Evolutionary conservation across 2,113 vertebrate species (phyloP).

Genomic region (Zapornia atra): DNA sequence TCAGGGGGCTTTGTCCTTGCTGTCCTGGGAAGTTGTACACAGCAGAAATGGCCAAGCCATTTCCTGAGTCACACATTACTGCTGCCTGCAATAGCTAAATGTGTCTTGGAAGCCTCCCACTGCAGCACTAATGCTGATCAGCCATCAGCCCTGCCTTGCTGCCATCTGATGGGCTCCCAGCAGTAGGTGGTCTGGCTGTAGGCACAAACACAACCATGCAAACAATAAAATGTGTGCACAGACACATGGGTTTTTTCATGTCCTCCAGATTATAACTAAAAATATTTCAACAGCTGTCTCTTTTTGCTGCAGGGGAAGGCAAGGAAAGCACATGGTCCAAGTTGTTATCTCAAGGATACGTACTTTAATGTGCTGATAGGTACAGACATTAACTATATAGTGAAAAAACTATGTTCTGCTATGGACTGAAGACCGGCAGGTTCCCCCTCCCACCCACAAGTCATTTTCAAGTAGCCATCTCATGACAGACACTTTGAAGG

Average conservation of each 20-base stretch:
- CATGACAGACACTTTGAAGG: not conserved
- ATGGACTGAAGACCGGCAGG: not conserved
- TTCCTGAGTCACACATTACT: not conserved
- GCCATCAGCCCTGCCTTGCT: not conserved
- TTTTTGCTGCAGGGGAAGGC: not conserved
- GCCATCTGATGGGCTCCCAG: not conserved
- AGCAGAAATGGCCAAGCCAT: not conserved
- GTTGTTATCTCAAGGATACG: not conserved
- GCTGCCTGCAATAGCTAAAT: not conserved
- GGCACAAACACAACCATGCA: not conserved
- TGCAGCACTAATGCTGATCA: not conserved
- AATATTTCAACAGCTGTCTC: constrained; percentile 18
- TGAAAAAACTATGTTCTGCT: not conserved
- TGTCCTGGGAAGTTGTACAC: not conserved
- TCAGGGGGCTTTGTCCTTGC: not conserved
- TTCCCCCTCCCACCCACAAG: not conserved
- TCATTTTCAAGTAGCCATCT: not conserved
- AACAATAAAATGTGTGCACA: not conserved
- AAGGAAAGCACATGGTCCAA: not conserved
- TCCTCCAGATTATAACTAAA: not conserved
- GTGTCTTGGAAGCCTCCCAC: not conserved
- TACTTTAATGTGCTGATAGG: not conserved
- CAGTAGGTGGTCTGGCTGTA: not conserved
- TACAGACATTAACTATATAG: not conserved
- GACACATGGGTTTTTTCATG: not conserved